Evolutionary conservation across 1,140 invertebrate genomes (phyloP).

Genomic region (Periplaneta americana): DNA sequence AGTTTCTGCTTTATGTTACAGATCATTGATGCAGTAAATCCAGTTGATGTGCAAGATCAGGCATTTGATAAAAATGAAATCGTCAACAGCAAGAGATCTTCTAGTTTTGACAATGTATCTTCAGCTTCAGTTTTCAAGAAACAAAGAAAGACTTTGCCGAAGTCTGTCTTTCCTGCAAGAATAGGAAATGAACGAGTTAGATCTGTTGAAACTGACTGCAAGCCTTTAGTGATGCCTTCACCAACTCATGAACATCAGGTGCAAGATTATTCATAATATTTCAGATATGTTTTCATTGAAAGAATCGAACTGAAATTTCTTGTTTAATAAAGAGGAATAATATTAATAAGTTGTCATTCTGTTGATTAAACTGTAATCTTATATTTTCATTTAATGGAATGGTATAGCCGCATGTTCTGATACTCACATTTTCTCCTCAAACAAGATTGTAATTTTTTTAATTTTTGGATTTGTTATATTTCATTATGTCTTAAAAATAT

Average conservation of each 20-base stretch:
- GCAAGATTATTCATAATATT: background rate
- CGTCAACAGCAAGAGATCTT: background rate
- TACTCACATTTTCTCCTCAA: too few species aligned
- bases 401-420: too few species aligned
- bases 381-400: too few species aligned
- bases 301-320: too few species aligned
- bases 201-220: background rate
- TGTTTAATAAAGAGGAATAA: too few species aligned
- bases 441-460: too few species aligned
- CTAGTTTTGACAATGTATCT: background rate
- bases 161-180: background rate
- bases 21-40: background rate
- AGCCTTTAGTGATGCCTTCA: conserved; percentile 39
- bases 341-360: too few species aligned
- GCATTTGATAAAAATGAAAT: background rate
- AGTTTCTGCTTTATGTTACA: background rate
- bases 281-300: too few species aligned
- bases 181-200: background rate
- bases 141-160: background rate
- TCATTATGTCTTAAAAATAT: too few species aligned
- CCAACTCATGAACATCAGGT: conserved; percentile 40
- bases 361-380: too few species aligned
- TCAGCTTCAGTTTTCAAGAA: background rate
- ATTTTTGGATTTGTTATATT: too few species aligned
- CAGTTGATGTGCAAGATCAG: background rate